phyloP scores from a whole-genome alignment of 2,797 vertebrate species.

The Dicrostonyx torquatus region DNA sequence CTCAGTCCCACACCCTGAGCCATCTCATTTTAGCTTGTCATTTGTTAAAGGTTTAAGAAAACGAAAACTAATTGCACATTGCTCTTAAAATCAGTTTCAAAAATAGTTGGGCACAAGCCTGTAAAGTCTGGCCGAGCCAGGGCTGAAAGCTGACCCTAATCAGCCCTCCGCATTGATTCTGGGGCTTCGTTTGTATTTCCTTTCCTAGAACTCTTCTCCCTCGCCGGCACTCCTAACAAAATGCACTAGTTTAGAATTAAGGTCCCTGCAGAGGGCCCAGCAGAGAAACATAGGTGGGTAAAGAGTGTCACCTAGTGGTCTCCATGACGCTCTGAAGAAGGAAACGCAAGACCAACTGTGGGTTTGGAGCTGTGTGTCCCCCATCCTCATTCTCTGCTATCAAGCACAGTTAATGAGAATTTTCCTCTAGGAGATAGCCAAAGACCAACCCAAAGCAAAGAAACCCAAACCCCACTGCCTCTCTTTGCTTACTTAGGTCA shows the following conservation, averaged over 20 bases:
- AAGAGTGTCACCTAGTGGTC: slow-evolving; percentile 89
- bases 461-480: background rate
- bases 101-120: slow-evolving; percentile 81
- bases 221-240: slow-evolving; percentile 69
- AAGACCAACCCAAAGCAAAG: background rate
- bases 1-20: background rate
- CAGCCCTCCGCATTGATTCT: slow-evolving; percentile 74
- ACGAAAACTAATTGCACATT: slow-evolving; percentile 73
- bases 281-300: slow-evolving; percentile 80
- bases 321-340: background rate
- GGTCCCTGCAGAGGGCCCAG: slow-evolving; percentile 27
- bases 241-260: slow-evolving; percentile 73
- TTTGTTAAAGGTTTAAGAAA: slow-evolving; percentile 34
- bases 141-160: slow-evolving; percentile 78
- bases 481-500: background rate
- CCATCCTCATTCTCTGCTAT: background rate
- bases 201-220: slow-evolving; percentile 30
- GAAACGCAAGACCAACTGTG: background rate
- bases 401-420: slow-evolving; percentile 2
- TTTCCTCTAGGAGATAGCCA: background rate
- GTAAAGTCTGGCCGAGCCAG: slow-evolving; percentile 73
- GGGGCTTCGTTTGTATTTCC: slow-evolving; percentile 80
- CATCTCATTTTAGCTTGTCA: slow-evolving; percentile 17
- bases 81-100: slow-evolving; percentile 81
- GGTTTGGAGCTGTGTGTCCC: background rate